phyloP scores from a whole-genome alignment of 2,888 invertebrate genomes.

The Halictus quadricinctus region DNA sequence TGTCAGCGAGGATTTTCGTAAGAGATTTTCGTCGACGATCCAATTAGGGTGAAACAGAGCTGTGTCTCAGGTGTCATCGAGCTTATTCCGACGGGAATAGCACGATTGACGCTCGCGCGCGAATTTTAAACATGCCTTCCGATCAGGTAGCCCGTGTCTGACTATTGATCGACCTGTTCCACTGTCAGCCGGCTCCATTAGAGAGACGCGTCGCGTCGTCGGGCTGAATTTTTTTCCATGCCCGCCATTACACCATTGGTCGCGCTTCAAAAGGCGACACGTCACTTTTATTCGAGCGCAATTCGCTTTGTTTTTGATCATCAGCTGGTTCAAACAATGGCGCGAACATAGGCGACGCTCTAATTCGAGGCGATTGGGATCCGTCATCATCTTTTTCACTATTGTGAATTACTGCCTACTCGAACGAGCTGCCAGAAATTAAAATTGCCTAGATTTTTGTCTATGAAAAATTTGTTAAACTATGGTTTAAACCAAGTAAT shows the following conservation, averaged over 20 bases:
- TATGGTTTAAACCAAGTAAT: too few relatives aligned
- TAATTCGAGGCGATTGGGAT: not conserved
- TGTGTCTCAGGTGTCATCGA: not conserved
- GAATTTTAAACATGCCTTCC: not conserved
- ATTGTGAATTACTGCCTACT: not conserved
- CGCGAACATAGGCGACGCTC: not conserved
- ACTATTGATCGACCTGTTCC: conserved; percentile 6
- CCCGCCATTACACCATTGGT: not conserved
- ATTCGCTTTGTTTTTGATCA: not conserved
- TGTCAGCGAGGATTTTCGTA: not conserved
- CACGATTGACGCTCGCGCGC: not conserved
- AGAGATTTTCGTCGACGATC: not conserved
- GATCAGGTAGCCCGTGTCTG: not conserved
- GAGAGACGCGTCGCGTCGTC: not conserved
- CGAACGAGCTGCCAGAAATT: not conserved
- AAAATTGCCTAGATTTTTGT: not conserved
- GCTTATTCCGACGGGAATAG: not conserved
- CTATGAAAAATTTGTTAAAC: not conserved
- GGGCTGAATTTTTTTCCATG: not conserved
- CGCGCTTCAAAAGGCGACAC: not conserved
- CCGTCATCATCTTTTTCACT: not conserved
- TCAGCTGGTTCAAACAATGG: not conserved
- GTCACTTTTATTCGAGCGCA: not conserved
- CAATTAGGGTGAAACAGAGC: not conserved
- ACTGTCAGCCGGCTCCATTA: conserved; percentile 1